Percentiles rank a stretch among this genome's conserved stretches.
These are phyloP conservation scores for Conus ventricosus DNA, from an alignment of 1,140 invertebrate genomes.

Conservation along the genomic window DNA sequence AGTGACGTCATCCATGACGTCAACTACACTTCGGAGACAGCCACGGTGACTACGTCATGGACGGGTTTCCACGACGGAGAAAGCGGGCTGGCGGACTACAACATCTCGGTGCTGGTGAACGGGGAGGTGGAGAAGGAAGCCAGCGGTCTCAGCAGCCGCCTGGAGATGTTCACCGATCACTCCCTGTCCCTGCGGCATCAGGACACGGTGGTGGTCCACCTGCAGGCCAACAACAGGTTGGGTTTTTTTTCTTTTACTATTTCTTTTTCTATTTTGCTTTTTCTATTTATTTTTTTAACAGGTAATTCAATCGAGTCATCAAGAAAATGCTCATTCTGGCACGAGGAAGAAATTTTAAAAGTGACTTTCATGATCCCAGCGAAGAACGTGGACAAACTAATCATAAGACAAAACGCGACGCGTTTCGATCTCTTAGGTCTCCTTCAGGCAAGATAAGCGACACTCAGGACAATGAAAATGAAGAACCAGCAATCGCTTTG, in stretches of 20 bases:
- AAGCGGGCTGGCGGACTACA: slow-evolving; percentile 41
- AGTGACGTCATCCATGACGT: slow-evolving; percentile 13
- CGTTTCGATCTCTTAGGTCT: too few relatives aligned
- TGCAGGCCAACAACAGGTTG: slow-evolving; percentile 44
- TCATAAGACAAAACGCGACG: too few relatives aligned
- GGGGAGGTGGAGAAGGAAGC: slow-evolving; percentile 31
- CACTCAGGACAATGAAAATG: too few relatives aligned
- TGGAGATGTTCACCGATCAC: slow-evolving; percentile 44
- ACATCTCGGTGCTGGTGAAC: slow-evolving; percentile 39
- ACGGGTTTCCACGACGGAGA: slow-evolving; percentile 49
- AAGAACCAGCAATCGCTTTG: too few relatives aligned
- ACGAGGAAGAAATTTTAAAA: too few relatives aligned
- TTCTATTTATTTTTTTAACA: background rate
- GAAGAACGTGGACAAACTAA: too few relatives aligned
- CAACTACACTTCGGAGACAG: slow-evolving; percentile 43
- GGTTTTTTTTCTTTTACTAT: background rate
- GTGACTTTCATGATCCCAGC: too few relatives aligned
- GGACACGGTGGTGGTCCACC: slow-evolving; percentile 39
- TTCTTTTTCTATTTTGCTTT: background rate
- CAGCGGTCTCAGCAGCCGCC: background rate
- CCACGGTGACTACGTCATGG: slow-evolving; percentile 38
- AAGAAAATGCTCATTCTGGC: too few relatives aligned
- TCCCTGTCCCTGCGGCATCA: slow-evolving; percentile 47
- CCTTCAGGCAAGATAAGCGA: too few relatives aligned
- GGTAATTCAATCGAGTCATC: too few relatives aligned